Evolutionary conservation across 92 coral and sea anemone genomes (phyloP), one percentile per base, ranked within the genome.

Genomic region (Muricea muricata): DNA sequence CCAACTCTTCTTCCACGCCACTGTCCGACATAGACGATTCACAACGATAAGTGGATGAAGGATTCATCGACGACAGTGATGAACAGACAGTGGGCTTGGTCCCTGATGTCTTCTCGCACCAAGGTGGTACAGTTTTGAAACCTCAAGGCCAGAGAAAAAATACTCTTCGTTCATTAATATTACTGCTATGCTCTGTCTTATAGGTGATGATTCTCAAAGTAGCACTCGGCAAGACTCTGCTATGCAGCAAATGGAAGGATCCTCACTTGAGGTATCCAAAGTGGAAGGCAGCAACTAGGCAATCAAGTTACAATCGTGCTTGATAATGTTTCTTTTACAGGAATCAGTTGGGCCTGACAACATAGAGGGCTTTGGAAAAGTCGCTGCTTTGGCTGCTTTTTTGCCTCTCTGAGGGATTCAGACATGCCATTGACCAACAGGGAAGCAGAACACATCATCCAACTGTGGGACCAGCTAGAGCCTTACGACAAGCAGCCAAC

Each of bases 341-440:
- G 88, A 50, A 13, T 67, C 90, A 18, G 82, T 82, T 61, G 90
- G 90, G 32, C 92, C 91, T 7, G 87, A 92, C 18, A 83, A 89
- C 47, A 69, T 92, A 17, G 63, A 13, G 21, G 93, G 90, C 25
- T 92, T 58, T 39, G 83, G 35, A n/a, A 20, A 80, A 65, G 93
- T 89, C 6, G 66, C 79, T 32, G 83, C 82, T 7, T 79, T 91
- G 71, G 94, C 88, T 3, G 73, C 42, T 0, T 85, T 29, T 52
- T 75, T 92, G 84, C 80, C 37, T 13, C 73, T 0, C 7, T 93
- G 17, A 82, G 71, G 33, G 83, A 87, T n/a, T 77, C 31, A 0
- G 25, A 40, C 56, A 65, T 75, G 50, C 86, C 92, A 31, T 40
- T 90, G n/a, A 39, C 84, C 0, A 78, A 81, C 17, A 5, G 26